Conservation (phyloP, 1,140 invertebrate genomes). For the Aphelenchoides fujianensis region DNA sequence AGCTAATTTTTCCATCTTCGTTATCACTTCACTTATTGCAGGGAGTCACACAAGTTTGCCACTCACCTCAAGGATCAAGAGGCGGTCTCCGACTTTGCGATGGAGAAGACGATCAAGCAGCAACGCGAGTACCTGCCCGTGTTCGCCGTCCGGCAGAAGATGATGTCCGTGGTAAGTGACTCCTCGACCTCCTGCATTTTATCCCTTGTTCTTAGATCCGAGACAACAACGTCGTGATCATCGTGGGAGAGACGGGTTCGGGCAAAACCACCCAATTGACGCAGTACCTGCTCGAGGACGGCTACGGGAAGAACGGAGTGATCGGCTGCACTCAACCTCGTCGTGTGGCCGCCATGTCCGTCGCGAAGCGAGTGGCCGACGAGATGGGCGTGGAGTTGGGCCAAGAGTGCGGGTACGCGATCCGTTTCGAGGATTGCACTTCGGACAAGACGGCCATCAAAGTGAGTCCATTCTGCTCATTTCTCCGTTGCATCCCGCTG, state of each 20-base stretch:
- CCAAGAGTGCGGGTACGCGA: constrained; percentile 83
- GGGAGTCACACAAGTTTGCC: constrained; percentile 81
- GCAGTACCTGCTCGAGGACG: constrained; percentile 95
- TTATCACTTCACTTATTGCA: constrained; percentile 27
- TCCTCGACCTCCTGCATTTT: too few relatives aligned
- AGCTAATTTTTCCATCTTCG: constrained; percentile 19
- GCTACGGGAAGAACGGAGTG: constrained; percentile 83
- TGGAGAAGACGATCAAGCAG: constrained; percentile 78
- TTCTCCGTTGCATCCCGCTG: background rate
- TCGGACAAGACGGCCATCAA: constrained; percentile 66
- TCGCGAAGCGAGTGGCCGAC: constrained; percentile 95
- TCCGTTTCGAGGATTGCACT: constrained; percentile 77
- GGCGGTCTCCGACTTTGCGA: constrained; percentile 82
- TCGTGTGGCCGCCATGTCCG: constrained; percentile 90
- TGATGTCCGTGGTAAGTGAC: constrained; percentile 69
- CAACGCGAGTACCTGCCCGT: constrained; percentile 89
- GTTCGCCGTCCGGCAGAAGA: constrained; percentile 88
- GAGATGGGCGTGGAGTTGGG: constrained; percentile 92
- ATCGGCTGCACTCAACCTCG: constrained; percentile 84
- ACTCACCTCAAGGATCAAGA: constrained; percentile 80
- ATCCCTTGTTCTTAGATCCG: constrained; percentile 69
- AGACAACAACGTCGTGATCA: constrained; percentile 59
- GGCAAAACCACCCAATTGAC: constrained; percentile 99
- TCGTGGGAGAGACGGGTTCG: constrained; percentile 87
- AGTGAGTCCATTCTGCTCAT: constrained; percentile 62